Evolutionary conservation across 1,140 invertebrate species (phyloP), one percentile per base, ranked within the genome.

Genomic region (Musca domestica): DNA sequence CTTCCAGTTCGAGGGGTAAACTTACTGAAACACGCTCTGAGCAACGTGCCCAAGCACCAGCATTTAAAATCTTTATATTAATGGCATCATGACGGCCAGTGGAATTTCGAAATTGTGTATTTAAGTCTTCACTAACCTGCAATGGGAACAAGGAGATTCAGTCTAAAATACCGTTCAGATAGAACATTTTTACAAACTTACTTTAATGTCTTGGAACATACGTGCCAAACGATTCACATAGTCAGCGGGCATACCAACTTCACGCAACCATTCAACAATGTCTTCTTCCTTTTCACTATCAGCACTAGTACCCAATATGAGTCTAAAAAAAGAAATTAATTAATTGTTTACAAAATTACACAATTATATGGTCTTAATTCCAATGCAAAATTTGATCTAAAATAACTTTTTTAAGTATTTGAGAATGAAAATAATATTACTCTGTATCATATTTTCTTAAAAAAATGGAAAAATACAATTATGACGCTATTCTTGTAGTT

Each of bases 201-300:
- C 94, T 88, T 99, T 99, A 71, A 99, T 95, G 83, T 99, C 98
- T 87, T 99, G 96, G 82, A 95, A 95, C 94, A 98, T 98, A 74
- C 95, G 85, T 9, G 94, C 95, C 72, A 99, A 83, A 84, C 99
- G 98, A 85, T 98, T 98, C 9, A 99, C 96, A 86, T 96, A 98
- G 83, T 99, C 98, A 1, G 97, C 96, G 6, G 98, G 98, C 97
- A 99, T 99, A 19, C 98, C 98, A 27, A 98, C 95, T 85, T 94
- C 92, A 20, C 93, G 83, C 54, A 95, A 81, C 91, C 95, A 98
- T 82, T 98, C 96, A 0, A 99, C 97, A 93, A 99, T 98, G 82
- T 97, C 97, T 84, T 99, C 97, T 84, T 99, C 98, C 81, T 98
- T 98, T 81, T 99, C 98, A 72, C 95, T 98, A 84, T 99, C 98